Percentiles rank a stretch among this genome's conserved stretches.
Evolutionary conservation across 2,888 invertebrate genomes (phyloP).

Genomic region (Syrphus vitripennis): DNA sequence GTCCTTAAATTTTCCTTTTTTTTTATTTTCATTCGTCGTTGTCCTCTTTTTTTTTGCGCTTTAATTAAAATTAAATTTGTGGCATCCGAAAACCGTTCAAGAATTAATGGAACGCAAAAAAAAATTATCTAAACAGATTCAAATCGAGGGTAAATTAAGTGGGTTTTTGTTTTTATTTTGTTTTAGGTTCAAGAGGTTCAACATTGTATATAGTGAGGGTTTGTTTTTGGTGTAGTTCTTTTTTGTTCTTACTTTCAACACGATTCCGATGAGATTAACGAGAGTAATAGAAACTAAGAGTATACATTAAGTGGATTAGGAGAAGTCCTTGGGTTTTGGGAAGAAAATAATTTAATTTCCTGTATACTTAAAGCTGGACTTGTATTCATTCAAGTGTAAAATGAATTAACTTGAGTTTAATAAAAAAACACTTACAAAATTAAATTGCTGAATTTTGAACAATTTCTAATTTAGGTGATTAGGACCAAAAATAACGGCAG

Average conservation of each 20-base stretch:
- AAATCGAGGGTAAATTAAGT: background rate
- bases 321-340: background rate
- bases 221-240: background rate
- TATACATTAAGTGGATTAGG: constrained; percentile 37
- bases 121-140: background rate
- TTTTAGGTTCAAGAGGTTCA: background rate
- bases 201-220: no score
- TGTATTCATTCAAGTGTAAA: background rate
- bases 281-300: constrained; percentile 17
- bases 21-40: background rate
- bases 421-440: background rate
- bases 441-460: background rate
- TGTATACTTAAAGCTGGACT: background rate
- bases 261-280: constrained; percentile 29
- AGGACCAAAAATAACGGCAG: no score
- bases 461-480: no score
- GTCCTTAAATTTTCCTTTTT: background rate
- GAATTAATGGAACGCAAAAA: constrained; percentile 31
- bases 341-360: background rate
- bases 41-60: background rate
- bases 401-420: background rate
- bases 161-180: background rate
- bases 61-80: constrained; percentile 61
- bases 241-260: background rate
- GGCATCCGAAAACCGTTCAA: constrained; percentile 2